Evolutionary conservation across 2,888 invertebrate species (phyloP), one percentile per base, ranked within the genome.

Genomic region (Lysandra bellargus): DNA sequence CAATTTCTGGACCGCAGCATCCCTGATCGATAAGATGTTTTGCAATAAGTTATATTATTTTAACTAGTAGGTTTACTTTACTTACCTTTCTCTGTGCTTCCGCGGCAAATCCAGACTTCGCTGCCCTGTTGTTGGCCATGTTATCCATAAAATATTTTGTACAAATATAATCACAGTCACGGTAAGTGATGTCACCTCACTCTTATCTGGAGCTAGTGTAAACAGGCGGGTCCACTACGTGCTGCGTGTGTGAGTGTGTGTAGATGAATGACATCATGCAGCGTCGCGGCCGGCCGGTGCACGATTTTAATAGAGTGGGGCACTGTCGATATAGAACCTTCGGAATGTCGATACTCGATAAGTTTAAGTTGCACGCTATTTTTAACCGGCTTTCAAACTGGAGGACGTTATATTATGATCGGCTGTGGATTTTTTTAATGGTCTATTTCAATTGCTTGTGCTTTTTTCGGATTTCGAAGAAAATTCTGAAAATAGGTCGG

Each of bases 71-170:
- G 30, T 37, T 64, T 77, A 9, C 2, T 17, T 73, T 17, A 74
- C 96, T 96, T 93, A 99, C 99, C 97, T 98, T 99, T 90, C 97
- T 96, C 94, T 99, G 98, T 79, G 98, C 98, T 92, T 99, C 99
- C 80, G 98, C 98, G 85, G 98, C 99, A 95, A 98, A 98, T 96
- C 99, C 99, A 88, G 98, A 98, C 92, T 98, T 98, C 81, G 98
- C 95, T 85, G 98, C 98, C 91, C 98, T 95, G 95, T 97, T 96
- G 92, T 95, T 96, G 85, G 97, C 97, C 97, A 98, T 98, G 85
- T 83, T 90, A 85, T 84, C 88, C 88, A 86, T 88, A 84, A 88
- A 89, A 86, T 88, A 88, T 84, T 82, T 88, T 83, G 81, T 85
- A 86, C 85, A 86, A 85, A 87, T 88, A 88, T n/a, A 91, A 92